Evolutionary conservation across 2,888 invertebrate genomes (phyloP), one percentile per base, ranked within the genome.

Genomic region (Carpatolechia fugitivella): DNA sequence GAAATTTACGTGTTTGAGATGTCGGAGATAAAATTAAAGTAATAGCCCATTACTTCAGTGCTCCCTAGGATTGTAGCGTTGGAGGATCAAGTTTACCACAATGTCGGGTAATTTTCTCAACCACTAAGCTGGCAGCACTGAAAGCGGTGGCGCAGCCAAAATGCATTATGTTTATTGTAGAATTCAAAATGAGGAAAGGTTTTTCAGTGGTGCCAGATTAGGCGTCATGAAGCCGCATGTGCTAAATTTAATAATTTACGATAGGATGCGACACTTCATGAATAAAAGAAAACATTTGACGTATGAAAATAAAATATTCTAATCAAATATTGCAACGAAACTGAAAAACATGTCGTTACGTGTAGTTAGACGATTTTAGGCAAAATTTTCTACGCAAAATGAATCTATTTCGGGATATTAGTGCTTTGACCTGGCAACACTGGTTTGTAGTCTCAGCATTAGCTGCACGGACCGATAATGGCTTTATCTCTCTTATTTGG

Each of bases 21-120:
- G 3, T 56, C 47, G 48, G 54, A 48, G 40, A 41, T 56, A 53
- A 63, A 54, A 64, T 66, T 56, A 62, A 41, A 61, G 58, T 60
- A 64, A 68, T 60, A 14, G 60, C 10, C 65, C 52, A 63, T 68
- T 62, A 63, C 52, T 35, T 14, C 30, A 33, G 49, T 16, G 33
- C 8, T 18, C 30, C 47, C 30, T 30, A 46, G 33, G 48, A 35
- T n/a, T n/a, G 20, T 48, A 48, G 33, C 4, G 35, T 35, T 35
- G 20, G 16, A 35, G 49, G 36, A 49, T 49, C 35, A 35, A 35
- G 49, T 48, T 31, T 33, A 20, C 8, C 48, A 48, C 31, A 48
- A 31, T 35, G 35, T 35, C 8, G 49, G 49, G 49, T 49, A 49
- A 49, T 49, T 48, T 50, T 50, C 29, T 50, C 13, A 36, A 38